phyloP scores from a whole-genome alignment of 2,113 vertebrate species.

The Ceyx margarethae region DNA sequence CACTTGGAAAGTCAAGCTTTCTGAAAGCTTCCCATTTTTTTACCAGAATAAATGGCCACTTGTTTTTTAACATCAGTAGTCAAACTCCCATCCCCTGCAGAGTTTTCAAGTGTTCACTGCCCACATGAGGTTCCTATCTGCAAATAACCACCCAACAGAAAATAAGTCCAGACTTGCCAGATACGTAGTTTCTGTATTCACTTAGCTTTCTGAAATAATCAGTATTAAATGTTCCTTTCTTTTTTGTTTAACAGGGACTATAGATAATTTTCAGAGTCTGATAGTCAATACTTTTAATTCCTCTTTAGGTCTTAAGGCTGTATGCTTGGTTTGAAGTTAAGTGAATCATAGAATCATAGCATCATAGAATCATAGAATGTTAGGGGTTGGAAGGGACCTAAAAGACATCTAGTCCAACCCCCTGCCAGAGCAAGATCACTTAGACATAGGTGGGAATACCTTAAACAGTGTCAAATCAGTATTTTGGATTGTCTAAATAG shows the following conservation, averaged over 20 bases:
- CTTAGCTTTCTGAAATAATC: background rate
- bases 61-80: background rate
- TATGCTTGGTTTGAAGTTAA: conserved; percentile 12
- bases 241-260: background rate
- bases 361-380: too few relatives aligned
- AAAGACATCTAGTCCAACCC: too few relatives aligned
- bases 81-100: accelerated
- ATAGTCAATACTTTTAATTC: background rate
- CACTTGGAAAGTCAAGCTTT: background rate
- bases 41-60: background rate
- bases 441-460: background rate
- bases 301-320: background rate
- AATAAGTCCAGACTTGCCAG: background rate
- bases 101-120: background rate
- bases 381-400: too few relatives aligned
- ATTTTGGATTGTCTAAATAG: conserved; percentile 42
- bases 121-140: background rate
- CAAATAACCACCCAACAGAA: background rate
- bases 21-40: background rate
- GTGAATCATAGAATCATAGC: background rate
- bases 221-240: background rate
- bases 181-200: background rate
- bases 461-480: conserved; percentile 31
- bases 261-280: background rate
- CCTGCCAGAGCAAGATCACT: too few relatives aligned